Evolutionary conservation across 2,113 vertebrate species (phyloP).

Genomic region (Pluvialis apricaria): DNA sequence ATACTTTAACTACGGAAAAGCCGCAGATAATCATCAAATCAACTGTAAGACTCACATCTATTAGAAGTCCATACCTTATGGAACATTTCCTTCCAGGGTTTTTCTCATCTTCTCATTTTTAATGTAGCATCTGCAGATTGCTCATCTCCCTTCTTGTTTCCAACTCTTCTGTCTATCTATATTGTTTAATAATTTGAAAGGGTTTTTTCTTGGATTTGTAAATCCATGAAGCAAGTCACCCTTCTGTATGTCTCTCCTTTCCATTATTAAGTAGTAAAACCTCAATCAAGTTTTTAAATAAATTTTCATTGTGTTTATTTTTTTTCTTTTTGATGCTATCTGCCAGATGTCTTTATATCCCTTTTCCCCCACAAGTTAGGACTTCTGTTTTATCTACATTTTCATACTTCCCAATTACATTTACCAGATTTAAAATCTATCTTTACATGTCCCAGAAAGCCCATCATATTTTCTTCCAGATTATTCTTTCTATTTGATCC

Average conservation of each 20-base stretch:
- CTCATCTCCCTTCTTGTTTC: not conserved
- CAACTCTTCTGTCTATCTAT: not conserved
- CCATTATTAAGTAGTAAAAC: not conserved
- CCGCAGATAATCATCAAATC: not conserved
- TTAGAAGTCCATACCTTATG: not conserved
- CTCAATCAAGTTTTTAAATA: not conserved
- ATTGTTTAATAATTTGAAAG: not conserved
- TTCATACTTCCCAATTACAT: not conserved
- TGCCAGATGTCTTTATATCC: not conserved
- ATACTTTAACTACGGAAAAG: not conserved
- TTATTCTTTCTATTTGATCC: conserved; percentile 16
- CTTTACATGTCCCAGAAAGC: not conserved
- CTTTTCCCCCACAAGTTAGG: not conserved
- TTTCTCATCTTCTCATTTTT: not conserved
- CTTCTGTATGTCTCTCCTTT: not conserved
- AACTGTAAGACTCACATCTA: not conserved
- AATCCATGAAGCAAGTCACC: not conserved
- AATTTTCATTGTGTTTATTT: not conserved
- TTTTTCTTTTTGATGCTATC: not conserved
- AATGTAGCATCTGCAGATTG: not conserved
- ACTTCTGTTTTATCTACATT: not conserved
- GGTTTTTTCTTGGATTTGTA: not conserved
- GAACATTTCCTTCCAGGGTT: not conserved
- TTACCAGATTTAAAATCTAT: not conserved
- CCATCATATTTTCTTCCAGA: not conserved